Evolutionary conservation across 2,113 vertebrate genomes (phyloP).

Genomic region (Protobothrops mucrosquamatus): DNA sequence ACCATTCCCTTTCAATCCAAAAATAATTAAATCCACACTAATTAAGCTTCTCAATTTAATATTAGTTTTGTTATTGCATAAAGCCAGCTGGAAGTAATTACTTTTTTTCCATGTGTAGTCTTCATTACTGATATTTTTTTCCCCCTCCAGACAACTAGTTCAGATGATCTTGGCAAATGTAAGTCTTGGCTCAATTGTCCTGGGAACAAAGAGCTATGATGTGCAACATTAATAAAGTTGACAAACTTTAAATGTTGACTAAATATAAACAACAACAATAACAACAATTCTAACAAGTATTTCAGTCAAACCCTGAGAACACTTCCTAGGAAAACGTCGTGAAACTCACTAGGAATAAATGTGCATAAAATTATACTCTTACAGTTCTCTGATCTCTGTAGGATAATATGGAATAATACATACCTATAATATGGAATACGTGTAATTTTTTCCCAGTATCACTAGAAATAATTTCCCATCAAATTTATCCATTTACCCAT

Average conservation of each 20-base stretch:
- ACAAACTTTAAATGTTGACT: slow-evolving; percentile 24
- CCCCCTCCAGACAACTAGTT: slow-evolving; percentile 49
- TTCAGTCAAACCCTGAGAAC: neutral
- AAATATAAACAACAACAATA: neutral
- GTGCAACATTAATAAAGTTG: slow-evolving; percentile 47
- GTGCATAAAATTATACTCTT: neutral
- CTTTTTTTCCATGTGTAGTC: slow-evolving; percentile 59
- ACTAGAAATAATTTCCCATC: neutral
- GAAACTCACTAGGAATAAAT: neutral
- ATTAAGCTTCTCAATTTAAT: slow-evolving; percentile 66
- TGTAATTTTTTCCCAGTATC: neutral
- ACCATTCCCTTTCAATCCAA: slow-evolving; percentile 48
- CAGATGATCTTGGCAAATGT: slow-evolving; percentile 54
- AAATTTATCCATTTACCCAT: neutral
- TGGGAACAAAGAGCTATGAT: slow-evolving; percentile 54
- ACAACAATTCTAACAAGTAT: neutral
- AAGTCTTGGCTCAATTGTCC: slow-evolving; percentile 49
- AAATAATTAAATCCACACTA: slow-evolving; percentile 62
- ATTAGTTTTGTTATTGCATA: slow-evolving; percentile 68
- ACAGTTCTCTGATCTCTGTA: neutral
- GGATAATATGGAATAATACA: neutral
- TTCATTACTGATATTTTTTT: slow-evolving; percentile 57
- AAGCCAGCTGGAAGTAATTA: slow-evolving; percentile 70
- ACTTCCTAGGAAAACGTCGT: neutral
- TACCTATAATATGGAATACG: neutral